phyloP scores from a whole-genome alignment of 2,797 vertebrate genomes.

The Acrossocheilus wenchowensis region DNA sequence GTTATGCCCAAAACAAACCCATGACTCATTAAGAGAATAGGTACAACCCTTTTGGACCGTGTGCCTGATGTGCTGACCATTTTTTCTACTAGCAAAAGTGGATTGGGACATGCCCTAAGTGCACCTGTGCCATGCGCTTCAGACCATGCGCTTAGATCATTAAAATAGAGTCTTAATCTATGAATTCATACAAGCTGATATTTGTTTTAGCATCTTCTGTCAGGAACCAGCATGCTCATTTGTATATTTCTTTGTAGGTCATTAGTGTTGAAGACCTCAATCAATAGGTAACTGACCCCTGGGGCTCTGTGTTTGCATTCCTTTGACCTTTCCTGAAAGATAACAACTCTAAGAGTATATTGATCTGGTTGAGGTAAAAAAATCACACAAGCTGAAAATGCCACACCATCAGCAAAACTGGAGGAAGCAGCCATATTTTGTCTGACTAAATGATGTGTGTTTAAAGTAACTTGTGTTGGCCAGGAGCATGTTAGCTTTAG shows the following conservation, averaged over 20 bases:
- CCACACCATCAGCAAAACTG: conserved; percentile 37
- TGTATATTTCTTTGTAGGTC: not conserved
- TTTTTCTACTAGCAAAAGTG: too few species aligned
- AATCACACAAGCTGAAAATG: conserved; percentile 44
- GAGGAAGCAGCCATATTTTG: conserved; percentile 37
- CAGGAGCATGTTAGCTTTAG: not conserved
- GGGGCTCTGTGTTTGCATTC: conserved; percentile 17
- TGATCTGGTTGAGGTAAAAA: conserved; percentile 43
- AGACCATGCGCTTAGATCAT: too few species aligned
- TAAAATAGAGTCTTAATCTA: too few species aligned
- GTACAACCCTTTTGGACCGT: too few species aligned
- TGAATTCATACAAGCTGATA: not conserved
- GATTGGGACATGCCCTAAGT: too few species aligned
- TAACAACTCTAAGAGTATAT: conserved; percentile 45
- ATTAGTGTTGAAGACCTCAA: conserved; percentile 11
- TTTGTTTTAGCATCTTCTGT: not conserved
- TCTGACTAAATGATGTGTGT: conserved; percentile 22
- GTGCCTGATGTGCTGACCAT: too few species aligned
- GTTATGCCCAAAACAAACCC: too few species aligned
- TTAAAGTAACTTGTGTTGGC: not conserved
- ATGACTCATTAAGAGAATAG: too few species aligned
- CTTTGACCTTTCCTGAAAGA: conserved; percentile 50
- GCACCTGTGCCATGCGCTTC: too few species aligned
- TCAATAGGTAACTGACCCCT: conserved; percentile 29
- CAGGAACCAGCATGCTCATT: not conserved